phyloP scores from a whole-genome alignment of 2,113 vertebrate species.

The Nipponia nippon region DNA sequence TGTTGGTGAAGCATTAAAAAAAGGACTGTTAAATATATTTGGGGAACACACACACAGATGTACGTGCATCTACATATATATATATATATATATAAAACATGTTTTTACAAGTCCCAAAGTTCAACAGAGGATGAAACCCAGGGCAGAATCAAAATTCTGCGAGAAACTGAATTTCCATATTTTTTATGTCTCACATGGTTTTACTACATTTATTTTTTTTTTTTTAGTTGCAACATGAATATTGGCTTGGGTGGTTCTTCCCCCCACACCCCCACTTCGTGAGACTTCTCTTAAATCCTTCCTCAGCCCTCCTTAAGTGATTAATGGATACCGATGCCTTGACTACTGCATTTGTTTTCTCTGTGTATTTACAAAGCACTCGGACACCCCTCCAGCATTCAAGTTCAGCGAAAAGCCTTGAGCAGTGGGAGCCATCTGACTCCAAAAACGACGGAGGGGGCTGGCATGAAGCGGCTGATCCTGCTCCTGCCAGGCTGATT shows the following conservation, averaged over 20 bases:
- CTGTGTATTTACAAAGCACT: neutral
- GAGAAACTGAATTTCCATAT: neutral
- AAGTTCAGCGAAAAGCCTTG: neutral
- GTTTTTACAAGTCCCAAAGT: neutral
- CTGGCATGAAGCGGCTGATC: constrained; percentile 17
- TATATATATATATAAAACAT: neutral
- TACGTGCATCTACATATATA: no score
- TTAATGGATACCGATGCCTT: neutral
- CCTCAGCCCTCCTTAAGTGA: neutral
- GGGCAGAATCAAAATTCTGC: neutral
- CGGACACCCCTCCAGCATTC: neutral
- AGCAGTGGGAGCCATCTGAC: constrained; percentile 18
- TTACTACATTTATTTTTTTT: neutral
- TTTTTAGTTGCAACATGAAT: neutral
- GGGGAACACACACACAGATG: neutral
- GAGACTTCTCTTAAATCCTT: neutral
- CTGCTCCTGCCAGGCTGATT: constrained; percentile 4
- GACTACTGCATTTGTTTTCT: neutral
- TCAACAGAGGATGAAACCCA: neutral
- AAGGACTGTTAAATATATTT: neutral
- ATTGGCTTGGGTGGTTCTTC: neutral
- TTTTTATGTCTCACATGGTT: neutral
- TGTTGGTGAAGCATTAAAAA: neutral
- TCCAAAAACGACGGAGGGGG: neutral
- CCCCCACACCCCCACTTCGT: fast-evolving